Conservation (phyloP, 2,113 vertebrate species). For the Antennarius striatus region DNA sequence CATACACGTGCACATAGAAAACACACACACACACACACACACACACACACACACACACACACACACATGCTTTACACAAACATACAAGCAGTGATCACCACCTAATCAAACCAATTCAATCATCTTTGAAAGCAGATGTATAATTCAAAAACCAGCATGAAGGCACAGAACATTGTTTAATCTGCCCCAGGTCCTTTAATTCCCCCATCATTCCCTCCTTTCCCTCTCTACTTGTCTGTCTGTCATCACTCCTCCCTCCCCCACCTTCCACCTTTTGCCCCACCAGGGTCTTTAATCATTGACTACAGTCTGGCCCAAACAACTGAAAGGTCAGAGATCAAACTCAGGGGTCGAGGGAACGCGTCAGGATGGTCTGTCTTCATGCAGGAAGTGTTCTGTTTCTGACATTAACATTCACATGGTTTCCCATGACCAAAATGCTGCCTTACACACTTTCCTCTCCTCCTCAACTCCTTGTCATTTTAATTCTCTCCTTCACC, state of each 20-base stretch:
- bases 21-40: constrained; percentile 12
- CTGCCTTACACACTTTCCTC: not conserved
- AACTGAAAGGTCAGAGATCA: constrained; percentile 54
- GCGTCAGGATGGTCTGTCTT: not conserved
- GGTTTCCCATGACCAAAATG: not conserved
- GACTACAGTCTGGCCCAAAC: constrained; percentile 51
- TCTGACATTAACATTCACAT: constrained; percentile 21
- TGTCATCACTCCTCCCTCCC: not conserved
- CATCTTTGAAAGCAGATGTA: constrained; percentile 70
- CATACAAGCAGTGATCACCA: constrained; percentile 63
- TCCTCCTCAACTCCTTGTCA: not conserved
- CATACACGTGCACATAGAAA: constrained; percentile 15
- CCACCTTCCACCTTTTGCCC: constrained; percentile 33
- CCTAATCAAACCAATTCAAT: constrained; percentile 64
- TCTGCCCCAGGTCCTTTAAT: constrained; percentile 50
- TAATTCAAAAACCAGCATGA: constrained; percentile 70
- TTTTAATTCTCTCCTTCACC: too few relatives aligned
- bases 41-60: constrained; percentile 10
- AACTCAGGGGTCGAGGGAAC: constrained; percentile 22
- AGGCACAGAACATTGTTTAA: constrained; percentile 68
- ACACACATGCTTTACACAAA: constrained; percentile 27
- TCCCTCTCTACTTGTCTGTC: not conserved
- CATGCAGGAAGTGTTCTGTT: not conserved
- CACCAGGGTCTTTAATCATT: constrained; percentile 59
- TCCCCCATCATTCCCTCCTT: constrained; percentile 18